Base-by-base conservation (phyloP, 1,140 invertebrate genomes). In the Drosophila parvula region DNA sequence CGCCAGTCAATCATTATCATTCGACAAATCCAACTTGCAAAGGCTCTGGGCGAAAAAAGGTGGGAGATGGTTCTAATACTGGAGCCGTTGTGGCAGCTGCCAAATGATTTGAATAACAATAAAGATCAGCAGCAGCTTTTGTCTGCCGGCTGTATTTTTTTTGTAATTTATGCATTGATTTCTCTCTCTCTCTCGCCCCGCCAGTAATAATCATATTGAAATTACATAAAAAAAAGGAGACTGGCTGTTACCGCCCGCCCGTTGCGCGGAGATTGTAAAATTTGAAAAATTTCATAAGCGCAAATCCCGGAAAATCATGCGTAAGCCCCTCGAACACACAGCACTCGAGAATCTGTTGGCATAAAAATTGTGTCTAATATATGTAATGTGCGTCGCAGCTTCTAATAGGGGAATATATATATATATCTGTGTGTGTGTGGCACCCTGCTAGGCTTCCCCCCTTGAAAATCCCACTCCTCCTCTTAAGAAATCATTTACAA, bases 141-240 rank as follows among this genome's bases (percentile, higher is more conserved):
- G 68, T 77, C 59, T 80, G 78, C 43, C 45, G 45, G 62, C 74
- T 58, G 67, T 76, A 63, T 67, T 22, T 67, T 22, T 67, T 71
- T 71, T 83, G 58, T 89, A 89, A 89, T 89, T 89, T 89, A 89
- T 89, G 84, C 84, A 89, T 89, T 89, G 84, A 89, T 84, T 89
- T 74, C 18, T 12, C 41, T 16, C 34, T 53, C 50, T 14, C 44
- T 51, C 63, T 30, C 30, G 5, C 36, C 14, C 36, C 14, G 11
- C 5, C 48, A 63, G 74, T 84, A 84, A 89, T 89, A 89, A 88
- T 88, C 76, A 84, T 84, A 89, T 88, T 78, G 70, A 78, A 88
- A 88, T 88, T 89, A 89, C 56, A 88, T 65, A 79, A 65, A 64
- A 65, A 64, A 67, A 76, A 73, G 34, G 10, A 51, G 51, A 69